Evolutionary conservation across 37 sponge, comb jelly and placozoan genomes (phyloP).

Genomic region (Chondrosia reniformis): DNA sequence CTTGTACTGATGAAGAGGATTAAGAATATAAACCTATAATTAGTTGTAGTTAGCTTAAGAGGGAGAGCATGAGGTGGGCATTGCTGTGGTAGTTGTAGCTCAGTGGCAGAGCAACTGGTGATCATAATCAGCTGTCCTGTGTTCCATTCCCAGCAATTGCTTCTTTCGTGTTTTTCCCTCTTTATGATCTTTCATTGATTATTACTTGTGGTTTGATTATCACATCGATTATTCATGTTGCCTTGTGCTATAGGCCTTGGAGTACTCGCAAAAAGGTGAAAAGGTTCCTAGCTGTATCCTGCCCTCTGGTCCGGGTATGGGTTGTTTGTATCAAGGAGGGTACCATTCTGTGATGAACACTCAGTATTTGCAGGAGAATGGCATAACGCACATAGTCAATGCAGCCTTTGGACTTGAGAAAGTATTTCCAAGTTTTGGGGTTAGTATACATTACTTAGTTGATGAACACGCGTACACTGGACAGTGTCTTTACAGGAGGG

Average conservation of each 20-base stretch:
- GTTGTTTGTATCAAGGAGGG: constrained; percentile 72
- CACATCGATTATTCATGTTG: neutral
- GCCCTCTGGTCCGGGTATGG: constrained; percentile 9
- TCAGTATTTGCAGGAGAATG: constrained; percentile 45
- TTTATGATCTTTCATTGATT: neutral
- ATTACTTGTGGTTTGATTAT: no score
- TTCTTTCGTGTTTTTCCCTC: neutral
- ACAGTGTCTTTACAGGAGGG: constrained; percentile 35
- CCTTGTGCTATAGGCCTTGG: constrained; percentile 46
- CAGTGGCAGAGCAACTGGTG: no score
- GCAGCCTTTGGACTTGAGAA: constrained; percentile 78
- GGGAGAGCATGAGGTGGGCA: no score
- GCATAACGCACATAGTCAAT: constrained; percentile 66
- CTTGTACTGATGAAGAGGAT: no score
- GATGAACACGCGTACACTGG: no score
- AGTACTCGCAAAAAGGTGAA: constrained; percentile 63
- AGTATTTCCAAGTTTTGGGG: no score
- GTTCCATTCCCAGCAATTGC: neutral
- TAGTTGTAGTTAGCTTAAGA: no score
- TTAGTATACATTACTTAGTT: no score
- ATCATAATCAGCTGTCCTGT: neutral
- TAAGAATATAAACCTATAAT: no score
- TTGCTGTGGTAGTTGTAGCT: no score
- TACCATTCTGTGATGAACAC: constrained; percentile 74
- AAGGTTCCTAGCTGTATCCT: constrained; percentile 65